Evolutionary conservation across 2,797 vertebrate genomes (phyloP).

Genomic region (Schizothorax lantsangensis): DNA sequence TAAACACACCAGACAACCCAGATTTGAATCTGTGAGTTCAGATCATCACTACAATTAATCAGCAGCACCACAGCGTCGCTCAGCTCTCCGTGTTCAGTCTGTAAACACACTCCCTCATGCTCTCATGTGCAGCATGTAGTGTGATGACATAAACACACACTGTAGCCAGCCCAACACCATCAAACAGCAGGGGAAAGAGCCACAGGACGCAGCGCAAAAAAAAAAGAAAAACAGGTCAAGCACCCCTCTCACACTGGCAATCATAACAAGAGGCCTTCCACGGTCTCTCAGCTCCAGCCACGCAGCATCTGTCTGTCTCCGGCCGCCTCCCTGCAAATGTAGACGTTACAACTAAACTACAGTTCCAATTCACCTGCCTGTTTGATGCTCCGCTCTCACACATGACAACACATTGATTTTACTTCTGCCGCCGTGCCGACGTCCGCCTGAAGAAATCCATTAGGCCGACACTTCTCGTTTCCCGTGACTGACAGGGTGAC

Average conservation of each 20-base stretch:
- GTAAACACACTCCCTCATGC: conserved; percentile 22
- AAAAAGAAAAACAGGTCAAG: conserved; percentile 65
- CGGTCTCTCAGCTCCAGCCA: conserved; percentile 57
- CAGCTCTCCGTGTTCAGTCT: conserved; percentile 16
- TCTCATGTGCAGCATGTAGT: background rate
- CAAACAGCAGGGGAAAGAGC: conserved; percentile 65
- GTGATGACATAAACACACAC: conserved; percentile 33
- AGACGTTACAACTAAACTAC: conserved; percentile 81
- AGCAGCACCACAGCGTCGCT: background rate
- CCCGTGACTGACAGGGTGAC: conserved; percentile 99
- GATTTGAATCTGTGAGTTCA: conserved; percentile 13
- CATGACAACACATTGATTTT: conserved; percentile 99
- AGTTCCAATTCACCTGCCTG: conserved; percentile 91
- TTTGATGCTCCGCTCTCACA: conserved; percentile 89
- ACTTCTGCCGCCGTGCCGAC: conserved; percentile 85
- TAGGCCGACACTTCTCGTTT: conserved; percentile 99
- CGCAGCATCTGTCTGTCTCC: conserved; percentile 78
- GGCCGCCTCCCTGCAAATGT: conserved; percentile 67
- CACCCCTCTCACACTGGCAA: conserved; percentile 75
- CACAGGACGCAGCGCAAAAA: conserved; percentile 59
- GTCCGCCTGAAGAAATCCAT: conserved; percentile 98
- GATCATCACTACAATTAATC: conserved; percentile 43
- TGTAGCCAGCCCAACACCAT: conserved; percentile 54
- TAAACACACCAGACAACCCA: conserved; percentile 23
- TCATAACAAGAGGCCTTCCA: conserved; percentile 75